phyloP scores from a whole-genome alignment of 2,797 vertebrate genomes.

The Pampus argenteus region DNA sequence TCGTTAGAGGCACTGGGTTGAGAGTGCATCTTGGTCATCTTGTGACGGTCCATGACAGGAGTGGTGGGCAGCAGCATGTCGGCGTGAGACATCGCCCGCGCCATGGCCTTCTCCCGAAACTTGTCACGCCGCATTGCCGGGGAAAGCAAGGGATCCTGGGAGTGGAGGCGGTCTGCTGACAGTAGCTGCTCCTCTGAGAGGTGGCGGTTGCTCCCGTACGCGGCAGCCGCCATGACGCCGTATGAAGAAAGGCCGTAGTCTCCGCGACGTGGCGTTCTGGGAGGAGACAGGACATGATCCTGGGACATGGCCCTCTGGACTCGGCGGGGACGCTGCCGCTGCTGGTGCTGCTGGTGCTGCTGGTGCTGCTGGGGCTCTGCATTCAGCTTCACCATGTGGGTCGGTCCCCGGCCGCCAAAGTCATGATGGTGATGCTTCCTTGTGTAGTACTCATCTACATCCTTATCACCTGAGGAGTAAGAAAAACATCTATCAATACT shows the following conservation, averaged over 20 bases:
- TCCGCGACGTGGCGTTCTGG: constrained; percentile 84
- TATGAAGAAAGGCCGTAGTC: constrained; percentile 77
- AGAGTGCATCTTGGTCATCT: constrained; percentile 97
- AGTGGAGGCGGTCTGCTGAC: constrained; percentile 94
- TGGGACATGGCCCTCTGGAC: constrained; percentile 88
- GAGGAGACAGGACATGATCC: constrained; percentile 89
- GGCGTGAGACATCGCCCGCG: constrained; percentile 93
- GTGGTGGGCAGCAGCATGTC: constrained; percentile 95
- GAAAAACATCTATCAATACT: neutral
- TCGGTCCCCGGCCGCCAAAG: constrained; percentile 89
- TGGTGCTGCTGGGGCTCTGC: constrained; percentile 83
- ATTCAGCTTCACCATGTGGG: constrained; percentile 93
- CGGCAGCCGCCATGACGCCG: constrained; percentile 66
- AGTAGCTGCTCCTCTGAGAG: constrained; percentile 95
- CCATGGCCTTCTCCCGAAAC: constrained; percentile 90
- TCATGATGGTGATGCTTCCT: constrained; percentile 92
- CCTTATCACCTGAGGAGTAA: constrained; percentile 87
- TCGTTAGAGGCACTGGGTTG: constrained; percentile 94
- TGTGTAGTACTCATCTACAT: constrained; percentile 93
- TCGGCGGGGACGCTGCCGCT: constrained; percentile 80
- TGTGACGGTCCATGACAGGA: constrained; percentile 93
- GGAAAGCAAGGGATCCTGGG: constrained; percentile 96
- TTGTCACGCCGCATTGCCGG: constrained; percentile 92
- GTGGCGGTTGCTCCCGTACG: constrained; percentile 87
- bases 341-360: constrained; percentile 79